phyloP scores from a whole-genome alignment of 2,113 vertebrate genomes.

The Coracopsis vasa region DNA sequence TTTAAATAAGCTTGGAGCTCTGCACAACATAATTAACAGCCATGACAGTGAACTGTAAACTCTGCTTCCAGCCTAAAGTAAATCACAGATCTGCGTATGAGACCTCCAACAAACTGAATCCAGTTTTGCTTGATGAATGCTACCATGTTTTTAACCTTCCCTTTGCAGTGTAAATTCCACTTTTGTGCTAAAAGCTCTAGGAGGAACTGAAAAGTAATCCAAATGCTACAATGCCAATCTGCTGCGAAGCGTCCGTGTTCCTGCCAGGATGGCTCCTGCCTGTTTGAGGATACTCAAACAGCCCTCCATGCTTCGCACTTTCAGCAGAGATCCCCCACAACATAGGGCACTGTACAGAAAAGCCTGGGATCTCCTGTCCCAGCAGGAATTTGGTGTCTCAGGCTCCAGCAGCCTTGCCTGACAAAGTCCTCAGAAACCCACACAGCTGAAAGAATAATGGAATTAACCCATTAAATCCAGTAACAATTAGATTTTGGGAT shows the following conservation, averaged over 20 bases:
- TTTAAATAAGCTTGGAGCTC: conserved; percentile 20
- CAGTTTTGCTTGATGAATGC: background rate
- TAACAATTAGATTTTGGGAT: background rate
- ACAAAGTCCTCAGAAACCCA: background rate
- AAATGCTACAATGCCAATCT: background rate
- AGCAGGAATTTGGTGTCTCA: background rate
- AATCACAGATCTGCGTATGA: background rate
- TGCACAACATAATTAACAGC: conserved; percentile 8
- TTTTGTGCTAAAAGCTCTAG: background rate
- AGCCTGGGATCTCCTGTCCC: background rate
- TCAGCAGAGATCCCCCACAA: background rate
- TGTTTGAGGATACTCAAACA: background rate
- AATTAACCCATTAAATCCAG: background rate
- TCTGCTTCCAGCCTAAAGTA: conserved; percentile 2
- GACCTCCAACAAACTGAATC: background rate
- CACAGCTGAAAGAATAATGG: rapidly evolving
- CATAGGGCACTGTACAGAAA: background rate
- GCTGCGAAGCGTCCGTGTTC: background rate
- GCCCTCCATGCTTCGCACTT: background rate
- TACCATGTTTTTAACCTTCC: background rate
- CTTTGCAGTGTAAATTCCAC: background rate
- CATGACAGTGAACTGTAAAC: background rate
- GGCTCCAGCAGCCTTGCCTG: background rate
- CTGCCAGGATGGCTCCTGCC: background rate
- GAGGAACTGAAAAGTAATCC: background rate